Conservation (phyloP, 2,113 vertebrate species). For the Chloropsis cyanopogon region DNA sequence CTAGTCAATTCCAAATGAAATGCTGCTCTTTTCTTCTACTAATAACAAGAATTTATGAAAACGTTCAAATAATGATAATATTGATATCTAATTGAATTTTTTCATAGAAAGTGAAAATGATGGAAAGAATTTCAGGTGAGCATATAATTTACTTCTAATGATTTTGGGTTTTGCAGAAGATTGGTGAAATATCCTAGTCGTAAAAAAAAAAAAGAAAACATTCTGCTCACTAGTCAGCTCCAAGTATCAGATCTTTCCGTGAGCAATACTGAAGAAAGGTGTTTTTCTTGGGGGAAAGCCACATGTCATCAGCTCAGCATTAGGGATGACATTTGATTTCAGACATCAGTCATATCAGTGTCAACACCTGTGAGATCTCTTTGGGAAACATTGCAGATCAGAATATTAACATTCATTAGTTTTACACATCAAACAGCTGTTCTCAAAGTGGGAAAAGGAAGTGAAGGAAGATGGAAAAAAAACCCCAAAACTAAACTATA, state of each 20-base stretch:
- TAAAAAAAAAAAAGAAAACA: neutral
- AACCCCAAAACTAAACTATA: neutral
- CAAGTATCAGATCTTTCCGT: neutral
- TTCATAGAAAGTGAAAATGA: neutral
- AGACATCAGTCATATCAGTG: neutral
- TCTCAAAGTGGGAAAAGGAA: neutral
- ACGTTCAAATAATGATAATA: neutral
- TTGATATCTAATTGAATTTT: neutral
- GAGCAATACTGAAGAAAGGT: neutral
- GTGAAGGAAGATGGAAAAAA: neutral
- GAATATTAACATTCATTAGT: constrained; percentile 22
- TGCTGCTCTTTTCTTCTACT: neutral
- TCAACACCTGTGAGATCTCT: neutral
- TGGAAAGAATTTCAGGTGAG: neutral
- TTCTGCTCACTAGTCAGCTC: neutral
- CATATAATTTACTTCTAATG: neutral
- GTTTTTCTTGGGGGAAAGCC: neutral
- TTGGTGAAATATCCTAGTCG: neutral
- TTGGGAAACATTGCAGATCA: neutral
- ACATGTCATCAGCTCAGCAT: neutral
- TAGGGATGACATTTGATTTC: neutral
- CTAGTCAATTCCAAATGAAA: neutral
- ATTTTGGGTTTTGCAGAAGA: neutral
- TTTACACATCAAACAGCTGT: neutral
- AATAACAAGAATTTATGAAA: neutral